Evolutionary conservation across 2,888 invertebrate genomes (phyloP).

Genomic region (Lottia scabra): DNA sequence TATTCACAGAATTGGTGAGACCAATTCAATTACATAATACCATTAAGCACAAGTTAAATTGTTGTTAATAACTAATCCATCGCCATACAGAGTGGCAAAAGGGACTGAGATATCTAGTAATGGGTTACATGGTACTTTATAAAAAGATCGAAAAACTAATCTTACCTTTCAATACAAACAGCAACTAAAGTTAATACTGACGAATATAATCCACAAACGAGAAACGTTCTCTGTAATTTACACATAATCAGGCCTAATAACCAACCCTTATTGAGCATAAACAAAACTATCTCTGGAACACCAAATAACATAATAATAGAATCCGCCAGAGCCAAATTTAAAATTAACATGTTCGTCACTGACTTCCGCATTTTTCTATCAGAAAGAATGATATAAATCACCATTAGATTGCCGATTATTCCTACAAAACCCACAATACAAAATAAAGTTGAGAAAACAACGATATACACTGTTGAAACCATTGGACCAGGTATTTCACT

Average conservation of each 20-base stretch:
- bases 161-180: conserved; percentile 70
- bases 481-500: conserved; percentile 4
- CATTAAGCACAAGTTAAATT: too few species aligned
- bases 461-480: conserved; percentile 69
- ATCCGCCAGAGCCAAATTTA: conserved; percentile 67
- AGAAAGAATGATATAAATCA: conserved; percentile 63
- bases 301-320: conserved; percentile 65
- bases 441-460: conserved; percentile 56
- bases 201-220: conserved; percentile 69
- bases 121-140: not conserved
- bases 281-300: conserved; percentile 67
- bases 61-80: too few species aligned
- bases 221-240: conserved; percentile 66
- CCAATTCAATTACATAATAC: too few species aligned
- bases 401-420: conserved; percentile 65
- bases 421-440: conserved; percentile 64
- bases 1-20: too few species aligned
- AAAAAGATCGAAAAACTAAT: not conserved
- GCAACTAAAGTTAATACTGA: conserved; percentile 71
- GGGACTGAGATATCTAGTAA: too few species aligned
- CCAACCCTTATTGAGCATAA: conserved; percentile 66
- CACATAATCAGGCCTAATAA: conserved; percentile 64
- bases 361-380: conserved; percentile 65
- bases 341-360: conserved; percentile 66
- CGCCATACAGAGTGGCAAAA: too few species aligned